These are phyloP conservation scores for Eupithecia inturbata DNA, from an alignment of 2,888 invertebrate genomes.

Conservation along the genomic window DNA sequence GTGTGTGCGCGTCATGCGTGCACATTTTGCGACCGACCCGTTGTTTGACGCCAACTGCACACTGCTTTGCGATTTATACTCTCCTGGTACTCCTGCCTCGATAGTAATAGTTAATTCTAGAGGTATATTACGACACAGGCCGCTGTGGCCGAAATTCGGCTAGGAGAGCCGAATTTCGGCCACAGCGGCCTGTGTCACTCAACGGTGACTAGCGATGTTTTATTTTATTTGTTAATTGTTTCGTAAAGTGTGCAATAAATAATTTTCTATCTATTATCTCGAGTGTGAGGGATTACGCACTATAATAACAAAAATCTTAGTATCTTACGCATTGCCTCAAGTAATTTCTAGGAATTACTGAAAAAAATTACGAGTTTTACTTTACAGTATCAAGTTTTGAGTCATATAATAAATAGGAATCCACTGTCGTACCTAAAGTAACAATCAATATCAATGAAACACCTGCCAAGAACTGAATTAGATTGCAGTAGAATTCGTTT, in stretches of 20 bases:
- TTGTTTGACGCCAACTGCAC: slow-evolving; percentile 47
- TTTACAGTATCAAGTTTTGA: neutral
- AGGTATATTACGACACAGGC: neutral
- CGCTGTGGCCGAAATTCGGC: no score
- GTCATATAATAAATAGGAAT: neutral
- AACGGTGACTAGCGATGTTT: neutral
- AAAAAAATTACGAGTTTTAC: neutral
- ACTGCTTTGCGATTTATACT: slow-evolving; percentile 43
- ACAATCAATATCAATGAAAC: neutral
- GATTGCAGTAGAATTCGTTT: no score
- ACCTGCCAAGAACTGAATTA: neutral
- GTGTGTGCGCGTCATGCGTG: slow-evolving; percentile 53
- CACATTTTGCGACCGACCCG: slow-evolving; percentile 55
- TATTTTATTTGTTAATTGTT: no score
- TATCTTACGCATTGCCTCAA: neutral
- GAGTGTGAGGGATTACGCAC: no score
- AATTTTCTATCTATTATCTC: no score
- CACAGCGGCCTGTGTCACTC: no score
- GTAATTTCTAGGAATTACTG: neutral
- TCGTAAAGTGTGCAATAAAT: no score
- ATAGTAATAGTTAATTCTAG: neutral
- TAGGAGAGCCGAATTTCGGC: no score
- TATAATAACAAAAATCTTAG: no score
- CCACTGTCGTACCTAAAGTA: neutral
- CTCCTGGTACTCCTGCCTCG: slow-evolving; percentile 33